Base-by-base conservation (phyloP, 2,797 vertebrate genomes). In the Semaprochilodus insignis region DNA sequence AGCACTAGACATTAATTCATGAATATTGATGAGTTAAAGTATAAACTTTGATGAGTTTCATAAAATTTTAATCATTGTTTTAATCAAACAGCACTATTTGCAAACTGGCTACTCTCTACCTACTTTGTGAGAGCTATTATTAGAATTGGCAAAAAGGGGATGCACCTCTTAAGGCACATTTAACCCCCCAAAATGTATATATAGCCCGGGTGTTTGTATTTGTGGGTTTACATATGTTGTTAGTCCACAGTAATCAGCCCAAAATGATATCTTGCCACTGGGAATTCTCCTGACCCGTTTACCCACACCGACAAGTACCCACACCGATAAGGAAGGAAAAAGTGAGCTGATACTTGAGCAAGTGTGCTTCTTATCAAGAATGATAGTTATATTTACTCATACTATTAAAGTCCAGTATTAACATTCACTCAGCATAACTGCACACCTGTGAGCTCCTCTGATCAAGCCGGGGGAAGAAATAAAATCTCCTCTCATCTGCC, bases 401-500 rank as follows among this genome's bases (percentile, higher is more conserved):
- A 17, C 4, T 21, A 51, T 11, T n/a, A 21, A 48, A 52, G 13
- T 15, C 23, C n/a, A 6, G 25, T 31, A 21, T 19, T 23, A 73
- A 17, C 14, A 73, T 71, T 70, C 66, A 48, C 66, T 5, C 10
- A 23, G n/a, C 34, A n/a, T 4, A 44, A 36, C 21, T 48, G 31
- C 21, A 15, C 21, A 73, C 59, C 63, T 36, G 0, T 74, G 21
- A 57, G 11, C 31, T 27, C 6, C 54, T 25, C 27, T 19, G 54
- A 67, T 55, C 62, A 81, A 65, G 40, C 19, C 76, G 63, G 55
- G 55, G 2, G 48, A 51, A 48, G 44, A 16, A 23, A 77, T 23
- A 62, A 57, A 27, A 25, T 7, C 59, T 27, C 3, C 59, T 27
- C 5, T 31, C n/a, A 44, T 66, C 25, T 81, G 7, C 40, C 73